These are phyloP conservation scores for Vulpes ferrilata DNA, from an alignment of 2,113 vertebrate species.

Conservation along the genomic window DNA sequence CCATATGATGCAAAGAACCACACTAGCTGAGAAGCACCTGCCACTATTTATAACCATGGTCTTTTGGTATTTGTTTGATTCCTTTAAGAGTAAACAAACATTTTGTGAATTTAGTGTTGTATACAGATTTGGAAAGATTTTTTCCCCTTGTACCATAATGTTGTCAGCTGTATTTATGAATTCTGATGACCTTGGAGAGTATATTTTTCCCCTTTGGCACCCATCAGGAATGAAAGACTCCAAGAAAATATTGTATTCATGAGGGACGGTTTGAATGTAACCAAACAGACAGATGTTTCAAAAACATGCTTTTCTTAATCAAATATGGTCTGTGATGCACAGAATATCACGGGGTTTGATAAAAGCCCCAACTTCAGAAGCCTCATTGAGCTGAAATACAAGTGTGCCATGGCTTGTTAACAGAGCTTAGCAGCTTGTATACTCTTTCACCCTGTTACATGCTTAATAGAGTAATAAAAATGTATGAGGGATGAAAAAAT, in stretches of 20 bases:
- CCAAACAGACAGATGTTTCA: constrained; percentile 43
- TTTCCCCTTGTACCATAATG: not conserved
- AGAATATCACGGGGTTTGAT: not conserved
- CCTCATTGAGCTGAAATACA: not conserved
- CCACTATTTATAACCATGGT: not conserved
- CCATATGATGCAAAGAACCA: not conserved
- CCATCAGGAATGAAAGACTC: not conserved
- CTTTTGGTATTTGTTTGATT: not conserved
- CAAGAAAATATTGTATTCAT: constrained; percentile 34
- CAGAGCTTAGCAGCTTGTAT: not conserved
- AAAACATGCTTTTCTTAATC: constrained; percentile 35
- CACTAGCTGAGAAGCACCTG: not conserved
- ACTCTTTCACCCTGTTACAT: not conserved
- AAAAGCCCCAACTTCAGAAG: not conserved
- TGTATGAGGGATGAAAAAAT: not conserved
- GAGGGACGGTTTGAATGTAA: not conserved
- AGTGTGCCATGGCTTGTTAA: not conserved
- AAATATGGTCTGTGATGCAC: not conserved
- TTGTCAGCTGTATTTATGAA: constrained; percentile 27
- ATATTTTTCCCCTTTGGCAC: not conserved
- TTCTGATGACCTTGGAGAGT: not conserved
- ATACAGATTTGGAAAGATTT: not conserved
- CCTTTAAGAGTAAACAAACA: not conserved
- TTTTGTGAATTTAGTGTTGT: not conserved
- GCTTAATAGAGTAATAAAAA: constrained; percentile 38